These are phyloP conservation scores for Macrotus californicus DNA, from an alignment of 2,113 vertebrate species.

Conservation along the genomic window DNA sequence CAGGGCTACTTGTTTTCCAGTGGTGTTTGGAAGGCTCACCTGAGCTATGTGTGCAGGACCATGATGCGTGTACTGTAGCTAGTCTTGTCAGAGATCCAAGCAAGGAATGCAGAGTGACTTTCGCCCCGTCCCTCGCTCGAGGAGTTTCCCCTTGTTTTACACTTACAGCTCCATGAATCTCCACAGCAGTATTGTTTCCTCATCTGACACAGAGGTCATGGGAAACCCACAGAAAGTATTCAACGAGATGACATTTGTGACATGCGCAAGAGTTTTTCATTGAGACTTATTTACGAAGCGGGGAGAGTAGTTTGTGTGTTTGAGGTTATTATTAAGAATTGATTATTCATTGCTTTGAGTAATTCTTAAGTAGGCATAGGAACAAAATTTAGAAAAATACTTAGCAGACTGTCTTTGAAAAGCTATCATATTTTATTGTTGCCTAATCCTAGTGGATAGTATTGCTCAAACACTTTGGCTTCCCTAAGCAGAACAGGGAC, in stretches of 20 bases:
- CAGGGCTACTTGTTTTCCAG: not conserved
- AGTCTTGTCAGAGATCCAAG: not conserved
- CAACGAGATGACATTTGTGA: not conserved
- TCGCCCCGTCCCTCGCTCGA: not conserved
- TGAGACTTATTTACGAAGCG: not conserved
- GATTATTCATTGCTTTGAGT: not conserved
- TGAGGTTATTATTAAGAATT: slow-evolving; percentile 20
- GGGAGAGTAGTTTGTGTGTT: not conserved
- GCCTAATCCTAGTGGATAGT: not conserved
- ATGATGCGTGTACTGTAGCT: not conserved
- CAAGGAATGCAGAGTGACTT: not conserved
- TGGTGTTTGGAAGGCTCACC: not conserved
- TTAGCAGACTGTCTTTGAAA: not conserved
- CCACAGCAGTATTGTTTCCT: not conserved
- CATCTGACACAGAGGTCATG: not conserved
- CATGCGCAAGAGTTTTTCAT: not conserved
- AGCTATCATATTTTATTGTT: not conserved
- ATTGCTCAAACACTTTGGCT: not conserved
- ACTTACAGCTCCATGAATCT: not conserved
- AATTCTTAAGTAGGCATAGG: not conserved
- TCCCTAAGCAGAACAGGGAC: not conserved
- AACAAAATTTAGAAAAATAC: not conserved
- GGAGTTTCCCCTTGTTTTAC: not conserved
- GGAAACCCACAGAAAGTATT: not conserved
- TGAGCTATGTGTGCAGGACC: not conserved